Evolutionary conservation across 37 sponge, comb jelly and placozoan genomes (phyloP).

Genomic region (Tethya wilhelma): DNA sequence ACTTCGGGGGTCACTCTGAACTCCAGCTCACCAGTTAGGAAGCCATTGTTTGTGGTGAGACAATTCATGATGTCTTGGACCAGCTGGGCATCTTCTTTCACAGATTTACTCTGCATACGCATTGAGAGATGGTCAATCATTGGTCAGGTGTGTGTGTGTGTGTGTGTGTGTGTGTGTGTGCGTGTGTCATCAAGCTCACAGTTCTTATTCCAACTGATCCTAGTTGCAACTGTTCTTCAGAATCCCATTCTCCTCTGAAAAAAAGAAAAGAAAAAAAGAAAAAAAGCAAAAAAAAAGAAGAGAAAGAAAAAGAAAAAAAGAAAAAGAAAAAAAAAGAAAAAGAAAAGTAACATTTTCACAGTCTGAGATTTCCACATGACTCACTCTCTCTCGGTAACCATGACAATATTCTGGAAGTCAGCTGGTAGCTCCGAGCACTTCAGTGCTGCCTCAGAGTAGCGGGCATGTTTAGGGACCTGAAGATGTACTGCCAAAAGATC

Average conservation of each 20-base stretch:
- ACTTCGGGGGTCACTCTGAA: conserved; percentile 23
- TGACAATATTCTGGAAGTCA: conserved; percentile 3
- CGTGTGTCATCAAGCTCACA: too few species aligned
- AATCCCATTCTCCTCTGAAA: conserved; percentile 45
- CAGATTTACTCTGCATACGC: too few species aligned
- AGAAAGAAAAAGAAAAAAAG: conserved; percentile 6
- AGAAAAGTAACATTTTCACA: not conserved
- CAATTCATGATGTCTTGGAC: not conserved
- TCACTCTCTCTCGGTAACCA: conserved; percentile 38
- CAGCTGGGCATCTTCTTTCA: not conserved
- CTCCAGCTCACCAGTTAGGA: not conserved
- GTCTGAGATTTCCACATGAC: not conserved
- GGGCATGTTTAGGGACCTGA: conserved; percentile 36
- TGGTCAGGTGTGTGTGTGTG: too few species aligned
- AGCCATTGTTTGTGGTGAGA: not conserved
- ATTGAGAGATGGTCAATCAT: too few species aligned
- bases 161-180: not conserved
- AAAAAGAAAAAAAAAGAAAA: not conserved
- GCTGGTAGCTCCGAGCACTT: conserved; percentile 20
- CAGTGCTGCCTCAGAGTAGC: conserved; percentile 56
- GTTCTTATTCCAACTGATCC: not conserved
- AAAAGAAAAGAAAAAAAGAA: conserved; percentile 5
- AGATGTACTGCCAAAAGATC: conserved; percentile 30
- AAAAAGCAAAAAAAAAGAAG: not conserved
- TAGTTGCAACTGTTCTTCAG: conserved; percentile 27